phyloP scores from a whole-genome alignment of 2,797 vertebrate genomes.

The Bovichtus variegatus region DNA sequence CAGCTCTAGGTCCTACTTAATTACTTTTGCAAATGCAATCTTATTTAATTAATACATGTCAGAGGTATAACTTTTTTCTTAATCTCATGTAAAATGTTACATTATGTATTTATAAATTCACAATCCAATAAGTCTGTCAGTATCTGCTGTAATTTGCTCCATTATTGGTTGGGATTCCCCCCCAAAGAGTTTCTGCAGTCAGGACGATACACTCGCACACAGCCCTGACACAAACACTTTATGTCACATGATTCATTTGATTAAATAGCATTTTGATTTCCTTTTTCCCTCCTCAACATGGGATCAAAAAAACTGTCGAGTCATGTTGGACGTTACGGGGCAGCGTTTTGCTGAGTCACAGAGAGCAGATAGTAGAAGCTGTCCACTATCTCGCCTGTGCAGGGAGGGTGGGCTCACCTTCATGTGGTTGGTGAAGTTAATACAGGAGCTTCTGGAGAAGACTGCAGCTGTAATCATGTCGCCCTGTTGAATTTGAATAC shows the following conservation, averaged over 20 bases:
- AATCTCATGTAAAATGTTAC: neutral
- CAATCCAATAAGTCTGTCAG: neutral
- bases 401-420: conserved; percentile 62
- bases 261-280: conserved; percentile 46
- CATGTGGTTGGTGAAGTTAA: neutral
- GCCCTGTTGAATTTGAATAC: neutral
- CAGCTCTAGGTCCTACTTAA: neutral
- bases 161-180: neutral
- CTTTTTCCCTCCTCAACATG: conserved; percentile 4
- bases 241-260: conserved; percentile 20
- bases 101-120: neutral
- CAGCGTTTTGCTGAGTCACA: conserved; percentile 76
- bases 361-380: conserved; percentile 47
- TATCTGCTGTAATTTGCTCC: neutral
- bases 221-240: neutral
- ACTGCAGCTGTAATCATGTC: neutral
- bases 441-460: neutral
- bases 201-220: neutral
- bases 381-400: conserved; percentile 69
- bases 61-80: neutral
- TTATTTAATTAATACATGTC: neutral
- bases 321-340: conserved; percentile 49
- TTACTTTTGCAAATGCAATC: neutral
- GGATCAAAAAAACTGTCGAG: conserved; percentile 41
- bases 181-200: neutral